These are phyloP conservation scores for Bettongia penicillata DNA, from an alignment of 2,113 vertebrate genomes.

Conservation along the genomic window DNA sequence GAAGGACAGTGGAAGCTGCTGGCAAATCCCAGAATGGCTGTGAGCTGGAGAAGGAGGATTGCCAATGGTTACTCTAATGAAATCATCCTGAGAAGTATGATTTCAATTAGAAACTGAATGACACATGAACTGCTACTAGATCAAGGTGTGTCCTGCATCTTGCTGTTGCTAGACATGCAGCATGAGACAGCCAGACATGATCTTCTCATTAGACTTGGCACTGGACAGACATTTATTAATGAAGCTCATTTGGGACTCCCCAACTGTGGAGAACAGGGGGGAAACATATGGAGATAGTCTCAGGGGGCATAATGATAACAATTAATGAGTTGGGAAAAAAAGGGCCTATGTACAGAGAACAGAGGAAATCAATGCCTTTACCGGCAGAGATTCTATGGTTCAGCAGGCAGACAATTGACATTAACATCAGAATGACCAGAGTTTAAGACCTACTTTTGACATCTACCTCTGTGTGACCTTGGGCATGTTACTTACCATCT, in stretches of 20 bases:
- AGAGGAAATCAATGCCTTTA: constrained; percentile 26
- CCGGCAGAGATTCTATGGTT: not conserved
- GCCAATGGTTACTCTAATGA: not conserved
- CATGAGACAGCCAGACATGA: constrained; percentile 25
- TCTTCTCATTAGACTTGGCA: constrained; percentile 23
- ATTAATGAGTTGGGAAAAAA: constrained; percentile 18
- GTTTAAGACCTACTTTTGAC: not conserved
- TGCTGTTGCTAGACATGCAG: constrained; percentile 15
- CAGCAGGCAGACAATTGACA: not conserved
- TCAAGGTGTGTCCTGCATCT: not conserved
- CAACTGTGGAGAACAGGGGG: not conserved
- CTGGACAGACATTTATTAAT: constrained; percentile 13
- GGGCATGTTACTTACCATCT: not conserved
- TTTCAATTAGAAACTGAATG: constrained; percentile 2
- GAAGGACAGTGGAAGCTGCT: not conserved
- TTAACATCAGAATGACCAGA: not conserved
- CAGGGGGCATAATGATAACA: constrained; percentile 30
- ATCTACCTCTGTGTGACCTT: not conserved
- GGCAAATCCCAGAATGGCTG: not conserved
- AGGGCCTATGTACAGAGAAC: constrained; percentile 29
- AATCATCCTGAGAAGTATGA: not conserved
- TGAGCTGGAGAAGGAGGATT: not conserved
- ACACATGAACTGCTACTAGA: not conserved
- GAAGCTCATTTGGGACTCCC: constrained; percentile 32
- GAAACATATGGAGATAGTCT: not conserved